Base-by-base conservation (phyloP, 2,888 invertebrate genomes). In the Pterostichus niger region DNA sequence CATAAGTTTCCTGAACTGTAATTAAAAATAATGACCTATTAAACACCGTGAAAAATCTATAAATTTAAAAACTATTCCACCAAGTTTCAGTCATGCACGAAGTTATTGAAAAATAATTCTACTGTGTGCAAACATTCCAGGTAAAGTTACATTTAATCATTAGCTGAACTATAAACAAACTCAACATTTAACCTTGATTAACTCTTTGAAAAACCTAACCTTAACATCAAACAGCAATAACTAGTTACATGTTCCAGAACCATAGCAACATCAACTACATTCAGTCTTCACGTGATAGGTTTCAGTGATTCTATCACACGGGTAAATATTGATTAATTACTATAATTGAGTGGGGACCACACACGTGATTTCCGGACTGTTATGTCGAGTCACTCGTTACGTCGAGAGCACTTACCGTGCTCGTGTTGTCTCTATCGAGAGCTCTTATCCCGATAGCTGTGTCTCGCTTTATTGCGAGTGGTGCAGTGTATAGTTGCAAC, bases 311-410 rank as follows among this genome's bases (percentile, higher is more conserved):
- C 80, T 80, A 80, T 80, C 56, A 52, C 79, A 79, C 54, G 71
- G 52, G 80, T 80, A 80, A 80, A 80, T 80, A 80, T 80, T 80
- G 80, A 80, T 80, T 80, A 80, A 80, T 80, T 71, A 80, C 80
- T 71, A 68, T 80, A 80, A 80, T 80, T 80, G 80, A 80, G 71
- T 80, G 71, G 71, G 71, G 80, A 80, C 80, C 68, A 71, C 80
- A 80, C 80, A 80, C 80, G 68, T 79, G 52, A 80, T 68, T 75
- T 75, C 75, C 75, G 75, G 64, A 13, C 52, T 35, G 64, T 24
- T 35, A 13, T 71, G 61, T n/a, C 33, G 61, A 61, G 61, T 71
- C 68, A 71, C 68, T 71, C 68, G 68, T 71, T 71, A 71, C 68
- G 68, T 71, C 9, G 68, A 71, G 68, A 71, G 68, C 24, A 40